A percentile compares a stretch with the other conserved stretches of the same genome.
Evolutionary conservation across 2,888 invertebrate genomes (phyloP).

Genomic region (Phalera bucephala): DNA sequence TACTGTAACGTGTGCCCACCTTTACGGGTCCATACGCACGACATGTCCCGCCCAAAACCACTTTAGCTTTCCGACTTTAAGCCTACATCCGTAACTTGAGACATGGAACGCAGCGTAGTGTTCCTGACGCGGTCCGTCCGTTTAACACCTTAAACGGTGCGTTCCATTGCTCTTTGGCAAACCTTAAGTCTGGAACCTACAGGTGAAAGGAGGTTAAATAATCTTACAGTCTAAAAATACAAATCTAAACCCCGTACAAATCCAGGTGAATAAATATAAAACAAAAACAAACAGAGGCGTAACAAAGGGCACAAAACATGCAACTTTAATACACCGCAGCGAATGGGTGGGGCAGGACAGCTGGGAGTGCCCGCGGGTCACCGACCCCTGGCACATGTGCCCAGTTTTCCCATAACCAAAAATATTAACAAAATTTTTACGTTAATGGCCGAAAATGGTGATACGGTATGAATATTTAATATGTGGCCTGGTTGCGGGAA

Average conservation of each 20-base stretch:
- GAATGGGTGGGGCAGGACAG: slow-evolving; percentile 9
- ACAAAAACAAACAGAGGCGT: slow-evolving; percentile 33
- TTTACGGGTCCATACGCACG: too few relatives aligned
- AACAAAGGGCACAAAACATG: slow-evolving; percentile 35
- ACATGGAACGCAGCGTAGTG: too few relatives aligned
- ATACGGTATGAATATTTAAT: slow-evolving; percentile 1
- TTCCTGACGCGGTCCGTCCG: too few relatives aligned
- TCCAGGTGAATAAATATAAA: slow-evolving; percentile 10
- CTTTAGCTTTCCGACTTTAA: too few relatives aligned
- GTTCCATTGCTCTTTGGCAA: too few relatives aligned
- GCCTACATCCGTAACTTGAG: too few relatives aligned
- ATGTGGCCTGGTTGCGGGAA: neutral
- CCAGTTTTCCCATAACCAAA: neutral
- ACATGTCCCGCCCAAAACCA: too few relatives aligned
- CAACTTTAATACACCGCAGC: slow-evolving; percentile 31
- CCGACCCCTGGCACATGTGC: slow-evolving; percentile 2
- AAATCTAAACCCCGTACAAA: neutral
- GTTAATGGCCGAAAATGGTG: slow-evolving; percentile 1
- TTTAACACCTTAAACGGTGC: too few relatives aligned
- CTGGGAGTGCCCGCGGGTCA: slow-evolving; percentile 5
- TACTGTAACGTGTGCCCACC: too few relatives aligned
- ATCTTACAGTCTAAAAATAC: neutral
- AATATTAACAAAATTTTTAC: neutral
- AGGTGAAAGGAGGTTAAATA: too few relatives aligned
- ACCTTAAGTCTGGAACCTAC: too few relatives aligned